Conservation (phyloP, 2,113 vertebrate species). For the Cottus gobio region DNA sequence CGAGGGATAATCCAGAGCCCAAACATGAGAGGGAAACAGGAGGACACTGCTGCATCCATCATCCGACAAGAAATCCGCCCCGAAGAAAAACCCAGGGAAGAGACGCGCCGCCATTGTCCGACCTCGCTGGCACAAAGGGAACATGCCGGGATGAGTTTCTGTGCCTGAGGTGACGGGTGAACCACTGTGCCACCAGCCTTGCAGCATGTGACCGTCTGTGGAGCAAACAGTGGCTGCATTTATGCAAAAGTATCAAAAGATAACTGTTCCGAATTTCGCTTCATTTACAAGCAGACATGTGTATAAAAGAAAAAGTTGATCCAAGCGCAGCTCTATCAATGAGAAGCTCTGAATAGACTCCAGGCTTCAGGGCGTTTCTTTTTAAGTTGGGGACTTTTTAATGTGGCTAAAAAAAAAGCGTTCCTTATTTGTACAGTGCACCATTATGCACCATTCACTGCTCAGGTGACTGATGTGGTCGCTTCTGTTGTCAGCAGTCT, state of each 20-base stretch:
- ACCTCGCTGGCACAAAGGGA: conserved; percentile 48
- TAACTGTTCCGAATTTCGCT: background rate
- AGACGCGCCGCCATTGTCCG: conserved; percentile 58
- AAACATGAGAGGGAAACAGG: conserved; percentile 75
- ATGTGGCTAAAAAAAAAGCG: conserved; percentile 9
- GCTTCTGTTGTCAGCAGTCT: conserved; percentile 9
- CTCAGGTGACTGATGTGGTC: conserved; percentile 75
- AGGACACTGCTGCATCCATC: conserved; percentile 63
- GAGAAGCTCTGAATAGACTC: conserved; percentile 46
- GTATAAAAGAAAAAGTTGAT: conserved; percentile 17
- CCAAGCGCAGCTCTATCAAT: conserved; percentile 25
- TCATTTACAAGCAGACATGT: conserved; percentile 29
- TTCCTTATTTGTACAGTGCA: conserved; percentile 49
- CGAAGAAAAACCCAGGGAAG: conserved; percentile 63
- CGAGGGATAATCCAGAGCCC: conserved; percentile 72
- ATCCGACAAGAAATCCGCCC: conserved; percentile 68
- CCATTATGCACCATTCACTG: conserved; percentile 47
- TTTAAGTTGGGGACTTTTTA: conserved; percentile 28
- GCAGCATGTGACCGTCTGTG: conserved; percentile 28
- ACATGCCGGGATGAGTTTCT: conserved; percentile 67
- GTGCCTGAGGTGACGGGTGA: conserved; percentile 57
- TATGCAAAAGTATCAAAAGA: background rate
- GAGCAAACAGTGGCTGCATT: conserved; percentile 30
- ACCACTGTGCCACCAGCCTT: conserved; percentile 29
- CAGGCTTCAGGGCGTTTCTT: conserved; percentile 27